Conservation (phyloP, 2,113 vertebrate genomes). For the Tringa solitaria region DNA sequence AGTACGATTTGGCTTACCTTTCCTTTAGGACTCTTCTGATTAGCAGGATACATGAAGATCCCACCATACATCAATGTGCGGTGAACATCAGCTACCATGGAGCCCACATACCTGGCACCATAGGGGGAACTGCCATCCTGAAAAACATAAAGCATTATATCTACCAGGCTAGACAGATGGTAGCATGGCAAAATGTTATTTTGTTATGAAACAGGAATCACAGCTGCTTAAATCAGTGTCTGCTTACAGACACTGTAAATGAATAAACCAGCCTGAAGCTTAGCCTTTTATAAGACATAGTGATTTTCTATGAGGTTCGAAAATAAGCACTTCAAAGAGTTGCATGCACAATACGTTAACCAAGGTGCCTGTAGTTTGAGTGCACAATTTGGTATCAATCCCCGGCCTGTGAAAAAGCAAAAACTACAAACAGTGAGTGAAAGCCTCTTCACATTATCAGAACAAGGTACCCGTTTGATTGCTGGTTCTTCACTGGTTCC, state of each 20-base stretch:
- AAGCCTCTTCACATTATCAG: neutral
- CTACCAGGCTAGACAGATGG: neutral
- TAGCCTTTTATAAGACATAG: neutral
- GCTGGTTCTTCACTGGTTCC: neutral
- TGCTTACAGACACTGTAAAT: neutral
- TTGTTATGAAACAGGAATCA: neutral
- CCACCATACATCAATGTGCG: constrained; percentile 95
- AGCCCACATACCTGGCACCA: constrained; percentile 91
- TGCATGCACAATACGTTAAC: neutral
- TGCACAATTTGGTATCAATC: neutral
- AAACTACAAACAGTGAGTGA: neutral
- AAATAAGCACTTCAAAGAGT: neutral
- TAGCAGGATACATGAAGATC: constrained; percentile 96
- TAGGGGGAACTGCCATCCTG: constrained; percentile 89
- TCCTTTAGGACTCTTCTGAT: constrained; percentile 94
- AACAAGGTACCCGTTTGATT: neutral
- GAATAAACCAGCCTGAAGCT: neutral
- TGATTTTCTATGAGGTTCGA: fast-evolving
- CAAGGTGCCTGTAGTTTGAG: neutral
- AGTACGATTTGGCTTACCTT: constrained; percentile 78
- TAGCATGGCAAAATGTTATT: neutral
- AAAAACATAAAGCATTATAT: neutral
- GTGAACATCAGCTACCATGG: constrained; percentile 97
- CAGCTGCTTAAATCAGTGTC: neutral
- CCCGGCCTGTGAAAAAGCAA: neutral